phyloP scores from a whole-genome alignment of 1,140 invertebrate species.

The Cydia pomonella region DNA sequence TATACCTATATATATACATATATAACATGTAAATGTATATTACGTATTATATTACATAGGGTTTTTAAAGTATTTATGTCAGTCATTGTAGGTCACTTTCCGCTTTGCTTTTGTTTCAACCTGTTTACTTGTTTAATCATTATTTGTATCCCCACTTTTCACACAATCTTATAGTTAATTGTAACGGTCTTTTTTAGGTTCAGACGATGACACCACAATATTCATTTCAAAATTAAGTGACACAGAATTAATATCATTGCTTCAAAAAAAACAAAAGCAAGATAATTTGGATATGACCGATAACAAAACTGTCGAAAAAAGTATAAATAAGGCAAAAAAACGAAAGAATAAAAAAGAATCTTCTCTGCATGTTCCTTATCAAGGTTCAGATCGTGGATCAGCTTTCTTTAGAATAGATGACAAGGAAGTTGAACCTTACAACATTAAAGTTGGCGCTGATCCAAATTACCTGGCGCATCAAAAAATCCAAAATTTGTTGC shows the following conservation, averaged over 20 bases:
- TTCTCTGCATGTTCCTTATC: conserved; percentile 34
- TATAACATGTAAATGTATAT: no score
- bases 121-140: no score
- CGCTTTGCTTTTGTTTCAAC: no score
- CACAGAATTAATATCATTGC: conserved; percentile 59
- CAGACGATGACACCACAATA: conserved; percentile 60
- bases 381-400: conserved; percentile 15
- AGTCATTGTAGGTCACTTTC: no score
- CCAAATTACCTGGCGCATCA: conserved; percentile 56
- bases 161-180: no score
- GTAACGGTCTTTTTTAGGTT: conserved; percentile 25
- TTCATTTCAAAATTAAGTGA: conserved; percentile 68
- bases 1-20: no score
- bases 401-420: conserved; percentile 63
- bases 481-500: conserved; percentile 60
- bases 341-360: neutral
- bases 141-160: no score
- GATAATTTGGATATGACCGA: conserved; percentile 60
- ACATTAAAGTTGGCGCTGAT: conserved; percentile 47
- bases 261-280: conserved; percentile 59
- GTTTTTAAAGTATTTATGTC: no score
- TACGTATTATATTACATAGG: no score
- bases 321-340: conserved; percentile 38
- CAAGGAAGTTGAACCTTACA: conserved; percentile 52
- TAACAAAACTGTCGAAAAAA: conserved; percentile 54